Evolutionary conservation across 2,888 invertebrate species (phyloP).

Genomic region (Brachypterus glaber): DNA sequence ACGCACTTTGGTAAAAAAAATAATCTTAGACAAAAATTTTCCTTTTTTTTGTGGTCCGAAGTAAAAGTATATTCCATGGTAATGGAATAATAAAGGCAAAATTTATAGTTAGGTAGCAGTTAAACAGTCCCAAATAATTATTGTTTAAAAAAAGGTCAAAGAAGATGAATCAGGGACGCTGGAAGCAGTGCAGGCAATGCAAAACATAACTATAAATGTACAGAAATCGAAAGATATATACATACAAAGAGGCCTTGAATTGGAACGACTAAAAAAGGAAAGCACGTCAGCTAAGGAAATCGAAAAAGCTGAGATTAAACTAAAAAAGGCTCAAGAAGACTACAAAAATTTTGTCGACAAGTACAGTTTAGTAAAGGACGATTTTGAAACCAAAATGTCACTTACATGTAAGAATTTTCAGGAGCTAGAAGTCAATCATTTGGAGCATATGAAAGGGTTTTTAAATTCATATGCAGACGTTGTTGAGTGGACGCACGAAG

Average conservation of each 20-base stretch:
- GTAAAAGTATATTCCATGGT: no score
- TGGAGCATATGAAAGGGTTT: slow-evolving; percentile 93
- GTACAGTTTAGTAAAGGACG: slow-evolving; percentile 80
- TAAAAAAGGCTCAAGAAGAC: slow-evolving; percentile 91
- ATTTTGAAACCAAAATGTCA: slow-evolving; percentile 94
- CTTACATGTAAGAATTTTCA: slow-evolving; percentile 89
- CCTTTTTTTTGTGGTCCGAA: no score
- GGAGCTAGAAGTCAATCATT: slow-evolving; percentile 85
- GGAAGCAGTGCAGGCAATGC: slow-evolving; percentile 82
- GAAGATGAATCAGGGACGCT: slow-evolving; percentile 89
- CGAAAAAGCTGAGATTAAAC: slow-evolving; percentile 86
- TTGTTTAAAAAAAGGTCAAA: slow-evolving; percentile 77
- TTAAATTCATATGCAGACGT: slow-evolving; percentile 80
- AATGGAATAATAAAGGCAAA: no score
- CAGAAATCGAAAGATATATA: slow-evolving; percentile 91
- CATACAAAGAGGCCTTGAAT: slow-evolving; percentile 73
- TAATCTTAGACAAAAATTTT: no score
- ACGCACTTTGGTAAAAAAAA: no score
- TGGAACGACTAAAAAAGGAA: slow-evolving; percentile 84
- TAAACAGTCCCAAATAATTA: no score
- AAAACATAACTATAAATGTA: slow-evolving; percentile 76
- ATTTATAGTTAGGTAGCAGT: no score
- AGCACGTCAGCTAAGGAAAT: slow-evolving; percentile 84
- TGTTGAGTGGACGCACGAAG: slow-evolving; percentile 79
- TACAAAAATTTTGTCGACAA: slow-evolving; percentile 87